A percentile compares a stretch with the other conserved stretches of the same genome.
Evolutionary conservation across 2,888 invertebrate species (phyloP).

Genomic region (Clanis bilineata): DNA sequence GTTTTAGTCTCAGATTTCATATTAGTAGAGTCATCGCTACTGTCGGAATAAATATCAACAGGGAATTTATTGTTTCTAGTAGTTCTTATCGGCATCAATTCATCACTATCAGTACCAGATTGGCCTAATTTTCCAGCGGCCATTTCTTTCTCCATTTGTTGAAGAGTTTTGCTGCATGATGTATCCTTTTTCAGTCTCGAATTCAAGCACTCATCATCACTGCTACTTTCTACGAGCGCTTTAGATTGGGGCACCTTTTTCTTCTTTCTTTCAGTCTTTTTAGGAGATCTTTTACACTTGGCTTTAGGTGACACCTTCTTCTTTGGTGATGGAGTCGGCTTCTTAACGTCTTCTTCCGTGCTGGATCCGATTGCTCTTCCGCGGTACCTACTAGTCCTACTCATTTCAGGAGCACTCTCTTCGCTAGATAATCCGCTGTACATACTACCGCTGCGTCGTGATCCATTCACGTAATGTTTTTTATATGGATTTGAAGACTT

Average conservation of each 20-base stretch:
- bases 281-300: conserved; percentile 68
- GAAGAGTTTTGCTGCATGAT: conserved; percentile 83
- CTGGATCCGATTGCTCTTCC: conserved; percentile 76
- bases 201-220: conserved; percentile 81
- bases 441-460: conserved; percentile 84
- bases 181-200: conserved; percentile 60
- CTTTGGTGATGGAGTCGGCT: conserved; percentile 68
- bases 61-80: conserved; percentile 82
- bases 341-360: conserved; percentile 81
- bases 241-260: conserved; percentile 75
- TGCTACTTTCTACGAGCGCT: conserved; percentile 82
- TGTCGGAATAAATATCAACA: conserved; percentile 92
- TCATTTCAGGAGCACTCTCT: conserved; percentile 69
- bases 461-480: conserved; percentile 89
- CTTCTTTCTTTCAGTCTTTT: conserved; percentile 75
- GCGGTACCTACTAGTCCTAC: conserved; percentile 56
- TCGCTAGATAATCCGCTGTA: conserved; percentile 84
- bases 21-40: conserved; percentile 82
- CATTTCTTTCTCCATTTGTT: conserved; percentile 89
- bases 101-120: conserved; percentile 90
- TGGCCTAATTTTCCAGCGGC: conserved; percentile 75
- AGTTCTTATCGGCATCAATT: conserved; percentile 85
- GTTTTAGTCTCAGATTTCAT: conserved; percentile 67
- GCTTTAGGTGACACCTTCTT: conserved; percentile 73
- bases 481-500: conserved; percentile 86